Base-by-base conservation (phyloP, 64 coral and sea anemone genomes). In the Catalaphyllia jardinei region DNA sequence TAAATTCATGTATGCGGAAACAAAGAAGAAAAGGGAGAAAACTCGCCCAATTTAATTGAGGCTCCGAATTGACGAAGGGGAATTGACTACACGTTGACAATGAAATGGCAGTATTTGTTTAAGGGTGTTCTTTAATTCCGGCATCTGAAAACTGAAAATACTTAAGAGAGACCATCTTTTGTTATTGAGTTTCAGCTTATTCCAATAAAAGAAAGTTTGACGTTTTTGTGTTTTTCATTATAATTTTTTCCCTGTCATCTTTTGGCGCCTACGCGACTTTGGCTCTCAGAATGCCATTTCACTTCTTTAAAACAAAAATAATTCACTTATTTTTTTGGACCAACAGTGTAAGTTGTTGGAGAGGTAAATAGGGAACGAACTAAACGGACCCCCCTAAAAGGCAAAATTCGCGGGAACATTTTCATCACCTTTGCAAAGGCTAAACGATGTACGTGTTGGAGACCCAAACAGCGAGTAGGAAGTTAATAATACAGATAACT, bases 221-320 rank as follows among this genome's bases (percentile, higher is more conserved):
- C 62, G 63, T 71, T 85, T 69, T 81, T 52, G 46, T 71, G 81
- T 71, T 85, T 85, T 85, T n/a, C 78, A 83, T 64, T 39, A 67
- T 24, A 20, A 64, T 64, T 85, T 85, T 71, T 29, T 11, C 28
- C 39, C 65, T 29, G 42, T 85, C 81, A 85, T 10, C 22, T 85
- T 51, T 85, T 9, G 2, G 33, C 31, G 10, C 81, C 62, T 71
- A 85, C 81, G 63, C 81, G 30, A 67, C 62, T 85, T 85, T 24
- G 22, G 3, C 31, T 71, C 29, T 39, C 25, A 49, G 62, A 35
- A n/a, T 31, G 62, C 63, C 60, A 71, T 71, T 85, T 71, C 62
- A 20, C 81, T 71, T 85, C n/a, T 42, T 71, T 24, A 15, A 24
- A 20, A 22, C 67, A 42, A 83, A 82, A 83, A 38, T 54, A 67